Evolutionary conservation across 2,797 vertebrate genomes (phyloP).

Genomic region (Margarornis squamiger): DNA sequence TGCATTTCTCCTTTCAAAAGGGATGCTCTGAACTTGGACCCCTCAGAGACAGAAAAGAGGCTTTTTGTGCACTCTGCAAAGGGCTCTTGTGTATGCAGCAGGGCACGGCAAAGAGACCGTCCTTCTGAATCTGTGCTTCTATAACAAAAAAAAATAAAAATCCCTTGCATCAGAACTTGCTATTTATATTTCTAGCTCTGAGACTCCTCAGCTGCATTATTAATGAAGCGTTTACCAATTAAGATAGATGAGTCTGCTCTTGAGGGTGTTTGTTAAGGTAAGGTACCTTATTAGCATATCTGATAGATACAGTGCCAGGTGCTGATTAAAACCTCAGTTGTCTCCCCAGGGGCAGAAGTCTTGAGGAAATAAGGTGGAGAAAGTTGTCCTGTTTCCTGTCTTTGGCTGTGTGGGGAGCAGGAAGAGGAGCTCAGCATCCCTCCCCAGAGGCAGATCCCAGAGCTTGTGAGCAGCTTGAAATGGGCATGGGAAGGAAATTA

Average conservation of each 20-base stretch:
- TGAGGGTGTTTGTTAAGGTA: constrained; percentile 80
- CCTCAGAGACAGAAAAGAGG: constrained; percentile 1
- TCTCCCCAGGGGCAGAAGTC: constrained; percentile 38
- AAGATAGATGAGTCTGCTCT: constrained; percentile 78
- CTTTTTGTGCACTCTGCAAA: constrained; percentile 51
- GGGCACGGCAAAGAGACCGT: neutral
- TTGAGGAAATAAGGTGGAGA: constrained; percentile 35
- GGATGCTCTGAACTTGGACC: constrained; percentile 19
- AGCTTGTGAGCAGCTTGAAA: neutral
- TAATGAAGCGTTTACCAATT: constrained; percentile 80
- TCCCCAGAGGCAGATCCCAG: neutral
- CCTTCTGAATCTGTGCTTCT: constrained; percentile 32
- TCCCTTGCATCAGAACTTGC: constrained; percentile 66
- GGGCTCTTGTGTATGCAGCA: constrained; percentile 32
- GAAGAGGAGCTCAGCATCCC: constrained; percentile 8
- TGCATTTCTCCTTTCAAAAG: neutral
- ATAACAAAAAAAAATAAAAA: constrained; percentile 51
- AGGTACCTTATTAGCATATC: constrained; percentile 79
- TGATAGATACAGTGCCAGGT: constrained; percentile 75
- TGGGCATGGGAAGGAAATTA: constrained; percentile 36
- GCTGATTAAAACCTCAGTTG: constrained; percentile 70
- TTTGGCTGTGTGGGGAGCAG: neutral
- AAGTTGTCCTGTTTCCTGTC: constrained; percentile 21
- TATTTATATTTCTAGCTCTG: constrained; percentile 68
- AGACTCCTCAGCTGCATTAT: constrained; percentile 76